Percentiles rank a stretch among this genome's conserved stretches.
These are phyloP conservation scores for Drosophila kohkoa DNA, from an alignment of 1,140 invertebrate genomes.

Conservation along the genomic window DNA sequence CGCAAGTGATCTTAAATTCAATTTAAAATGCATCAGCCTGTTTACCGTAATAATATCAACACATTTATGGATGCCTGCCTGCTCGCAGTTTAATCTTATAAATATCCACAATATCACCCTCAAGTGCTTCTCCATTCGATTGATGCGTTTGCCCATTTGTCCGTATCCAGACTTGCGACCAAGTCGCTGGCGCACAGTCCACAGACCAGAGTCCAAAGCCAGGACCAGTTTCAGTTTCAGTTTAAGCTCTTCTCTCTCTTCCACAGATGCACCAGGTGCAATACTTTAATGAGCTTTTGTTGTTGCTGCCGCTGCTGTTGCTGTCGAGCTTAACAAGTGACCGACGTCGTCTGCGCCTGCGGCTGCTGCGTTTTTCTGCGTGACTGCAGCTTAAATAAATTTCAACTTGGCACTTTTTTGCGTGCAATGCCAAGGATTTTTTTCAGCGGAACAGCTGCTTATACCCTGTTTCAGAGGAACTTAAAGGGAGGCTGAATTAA, in stretches of 20 bases:
- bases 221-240: slow-evolving; percentile 39
- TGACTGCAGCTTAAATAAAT: slow-evolving; percentile 63
- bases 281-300: slow-evolving; percentile 77
- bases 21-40: slow-evolving; percentile 81
- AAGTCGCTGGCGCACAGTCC: slow-evolving; percentile 31
- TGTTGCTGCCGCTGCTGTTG: slow-evolving; percentile 8
- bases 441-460: slow-evolving; percentile 57
- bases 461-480: slow-evolving; percentile 22
- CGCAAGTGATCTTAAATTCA: slow-evolving; percentile 69
- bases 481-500: neutral
- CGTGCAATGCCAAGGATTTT: slow-evolving; percentile 47
- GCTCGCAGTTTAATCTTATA: slow-evolving; percentile 37
- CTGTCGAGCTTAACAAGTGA: slow-evolving; percentile 42
- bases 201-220: neutral
- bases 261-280: slow-evolving; percentile 65
- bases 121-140: slow-evolving; percentile 36
- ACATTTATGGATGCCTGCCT: slow-evolving; percentile 66
- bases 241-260: slow-evolving; percentile 22
- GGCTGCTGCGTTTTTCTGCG: slow-evolving; percentile 47
- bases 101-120: slow-evolving; percentile 46
- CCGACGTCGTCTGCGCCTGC: slow-evolving; percentile 38
- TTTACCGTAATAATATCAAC: slow-evolving; percentile 83
- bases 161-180: neutral
- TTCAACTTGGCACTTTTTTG: slow-evolving; percentile 57
- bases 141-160: slow-evolving; percentile 15